Evolutionary conservation across 2,888 invertebrate genomes (phyloP).

Genomic region (Zaprionus lineosus): DNA sequence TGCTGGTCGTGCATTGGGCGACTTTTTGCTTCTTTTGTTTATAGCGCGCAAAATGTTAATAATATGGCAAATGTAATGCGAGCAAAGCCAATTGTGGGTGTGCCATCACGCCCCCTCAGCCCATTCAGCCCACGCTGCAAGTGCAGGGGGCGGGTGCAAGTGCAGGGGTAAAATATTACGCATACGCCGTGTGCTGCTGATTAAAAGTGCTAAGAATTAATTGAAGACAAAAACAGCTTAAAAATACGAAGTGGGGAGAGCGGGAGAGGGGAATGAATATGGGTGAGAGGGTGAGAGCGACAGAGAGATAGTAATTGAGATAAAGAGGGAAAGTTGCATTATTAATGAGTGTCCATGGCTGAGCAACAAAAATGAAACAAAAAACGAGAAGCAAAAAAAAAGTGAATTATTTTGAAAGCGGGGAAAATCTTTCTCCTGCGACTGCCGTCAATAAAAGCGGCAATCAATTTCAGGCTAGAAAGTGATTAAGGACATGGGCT

Average conservation of each 20-base stretch:
- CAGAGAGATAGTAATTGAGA: not conserved
- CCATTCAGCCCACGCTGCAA: constrained; percentile 1
- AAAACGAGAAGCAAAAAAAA: not conserved
- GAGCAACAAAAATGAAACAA: constrained; percentile 3
- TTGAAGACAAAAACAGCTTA: no score
- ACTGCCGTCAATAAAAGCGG: no score
- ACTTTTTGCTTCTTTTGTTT: constrained; percentile 8
- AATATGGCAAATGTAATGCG: constrained; percentile 64
- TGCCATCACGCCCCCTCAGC: not conserved
- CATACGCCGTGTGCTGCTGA: constrained; percentile 54
- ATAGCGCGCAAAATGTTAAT: constrained; percentile 57
- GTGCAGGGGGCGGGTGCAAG: constrained; percentile 14
- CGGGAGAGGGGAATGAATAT: not conserved
- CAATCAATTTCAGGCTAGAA: constrained; percentile 1
- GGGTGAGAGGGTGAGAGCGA: not conserved
- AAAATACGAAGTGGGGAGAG: not conserved
- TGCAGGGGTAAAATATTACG: constrained; percentile 57
- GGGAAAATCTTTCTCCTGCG: no score
- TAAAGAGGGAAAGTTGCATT: constrained; percentile 17
- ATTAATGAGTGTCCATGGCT: constrained; percentile 27
- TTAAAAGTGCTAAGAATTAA: constrained; percentile 53
- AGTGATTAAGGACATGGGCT: constrained; percentile 9
- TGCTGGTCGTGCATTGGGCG: not conserved
- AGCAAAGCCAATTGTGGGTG: constrained; percentile 28
- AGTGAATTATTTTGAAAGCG: no score